These are phyloP conservation scores for Rallus crepitans DNA, from an alignment of 2,797 vertebrate genomes.

Conservation along the genomic window DNA sequence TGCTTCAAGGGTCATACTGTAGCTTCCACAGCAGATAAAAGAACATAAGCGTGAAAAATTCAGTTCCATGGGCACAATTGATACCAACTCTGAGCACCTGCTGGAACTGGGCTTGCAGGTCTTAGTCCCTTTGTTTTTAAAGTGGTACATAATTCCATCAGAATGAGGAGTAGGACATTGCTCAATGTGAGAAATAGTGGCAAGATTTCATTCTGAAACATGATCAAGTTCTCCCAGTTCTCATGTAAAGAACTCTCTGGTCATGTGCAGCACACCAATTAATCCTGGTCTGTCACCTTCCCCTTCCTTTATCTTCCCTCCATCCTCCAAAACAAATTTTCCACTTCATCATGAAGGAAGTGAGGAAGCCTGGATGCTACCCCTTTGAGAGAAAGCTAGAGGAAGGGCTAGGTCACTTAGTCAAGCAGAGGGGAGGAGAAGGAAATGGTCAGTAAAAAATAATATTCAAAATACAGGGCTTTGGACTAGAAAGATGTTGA, in stretches of 20 bases:
- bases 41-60: background rate
- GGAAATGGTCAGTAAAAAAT: conserved; percentile 49
- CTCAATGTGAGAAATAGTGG: background rate
- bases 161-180: background rate
- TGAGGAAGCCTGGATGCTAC: conserved; percentile 13
- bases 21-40: background rate
- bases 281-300: background rate
- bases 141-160: background rate
- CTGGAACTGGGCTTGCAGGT: background rate
- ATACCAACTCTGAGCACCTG: background rate
- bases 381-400: background rate
- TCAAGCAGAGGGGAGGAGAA: conserved; percentile 59
- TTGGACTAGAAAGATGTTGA: background rate
- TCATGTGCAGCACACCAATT: background rate
- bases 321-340: background rate
- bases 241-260: background rate
- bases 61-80: background rate
- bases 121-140: background rate
- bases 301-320: background rate
- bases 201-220: background rate
- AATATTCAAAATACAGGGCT: background rate
- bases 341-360: conserved; percentile 35
- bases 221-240: background rate
- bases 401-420: conserved; percentile 70
- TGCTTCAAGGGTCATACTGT: background rate